Percentiles rank a stretch among this genome's conserved stretches.
phyloP scores from a whole-genome alignment of 2,113 vertebrate genomes.

The Porphyrio hochstetteri region DNA sequence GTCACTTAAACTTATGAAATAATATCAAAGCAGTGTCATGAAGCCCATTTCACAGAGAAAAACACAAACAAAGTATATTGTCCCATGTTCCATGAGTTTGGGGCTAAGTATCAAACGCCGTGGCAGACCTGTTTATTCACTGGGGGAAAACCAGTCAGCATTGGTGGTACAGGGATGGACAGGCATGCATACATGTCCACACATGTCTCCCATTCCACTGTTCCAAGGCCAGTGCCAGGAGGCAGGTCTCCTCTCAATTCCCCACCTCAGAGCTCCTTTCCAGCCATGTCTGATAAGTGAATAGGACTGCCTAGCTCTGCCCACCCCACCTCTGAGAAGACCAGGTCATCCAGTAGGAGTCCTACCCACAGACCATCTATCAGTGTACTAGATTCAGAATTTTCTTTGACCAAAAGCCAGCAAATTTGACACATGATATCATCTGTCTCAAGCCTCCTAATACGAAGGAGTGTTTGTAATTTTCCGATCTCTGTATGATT shows the following conservation, averaged over 20 bases:
- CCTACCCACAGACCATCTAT: not conserved
- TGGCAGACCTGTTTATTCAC: not conserved
- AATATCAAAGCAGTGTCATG: not conserved
- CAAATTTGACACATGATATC: not conserved
- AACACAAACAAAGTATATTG: not conserved
- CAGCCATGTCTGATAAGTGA: not conserved
- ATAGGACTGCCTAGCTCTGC: not conserved
- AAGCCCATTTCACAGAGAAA: not conserved
- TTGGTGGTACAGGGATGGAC: rapidly evolving
- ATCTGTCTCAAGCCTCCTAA: not conserved
- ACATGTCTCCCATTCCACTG: rapidly evolving
- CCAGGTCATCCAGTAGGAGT: not conserved
- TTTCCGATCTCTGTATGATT: not conserved
- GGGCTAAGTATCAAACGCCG: not conserved
- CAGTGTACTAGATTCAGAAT: not conserved
- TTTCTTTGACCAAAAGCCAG: not conserved
- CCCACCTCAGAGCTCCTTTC: not conserved
- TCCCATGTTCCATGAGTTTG: not conserved
- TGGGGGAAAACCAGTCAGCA: rapidly evolving
- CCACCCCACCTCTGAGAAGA: not conserved
- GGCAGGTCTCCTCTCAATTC: not conserved
- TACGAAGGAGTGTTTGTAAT: not conserved
- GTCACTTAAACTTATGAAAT: not conserved
- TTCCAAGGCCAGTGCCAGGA: not conserved
- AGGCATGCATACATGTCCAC: rapidly evolving